Evolutionary conservation across 2,797 vertebrate genomes (phyloP).

Genomic region (Rousettus madagascariensis): DNA sequence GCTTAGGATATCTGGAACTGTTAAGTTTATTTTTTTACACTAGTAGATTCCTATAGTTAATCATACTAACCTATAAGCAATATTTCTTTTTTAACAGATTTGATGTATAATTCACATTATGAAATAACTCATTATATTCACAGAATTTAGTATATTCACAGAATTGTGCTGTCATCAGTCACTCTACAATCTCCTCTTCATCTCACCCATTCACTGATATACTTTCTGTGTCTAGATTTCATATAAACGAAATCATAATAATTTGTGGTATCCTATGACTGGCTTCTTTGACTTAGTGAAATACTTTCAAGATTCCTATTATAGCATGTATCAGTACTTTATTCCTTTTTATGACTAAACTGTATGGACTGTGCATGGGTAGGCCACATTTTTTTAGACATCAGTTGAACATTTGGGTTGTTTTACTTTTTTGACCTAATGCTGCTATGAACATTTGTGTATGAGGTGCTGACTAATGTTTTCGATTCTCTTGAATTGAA

Average conservation of each 20-base stretch:
- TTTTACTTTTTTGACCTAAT: not conserved
- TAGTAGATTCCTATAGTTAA: not conserved
- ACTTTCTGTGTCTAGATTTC: not conserved
- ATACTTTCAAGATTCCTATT: not conserved
- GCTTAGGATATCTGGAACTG: not conserved
- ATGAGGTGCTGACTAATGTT: not conserved
- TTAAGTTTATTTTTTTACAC: not conserved
- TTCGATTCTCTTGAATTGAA: not conserved
- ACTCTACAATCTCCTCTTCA: not conserved
- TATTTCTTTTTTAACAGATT: not conserved
- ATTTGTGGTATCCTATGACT: not conserved
- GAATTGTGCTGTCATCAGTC: not conserved
- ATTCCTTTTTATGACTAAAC: not conserved
- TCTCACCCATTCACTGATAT: not conserved
- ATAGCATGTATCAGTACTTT: not conserved
- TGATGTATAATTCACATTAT: not conserved
- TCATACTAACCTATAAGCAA: not conserved
- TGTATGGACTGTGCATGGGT: not conserved
- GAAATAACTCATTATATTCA: not conserved
- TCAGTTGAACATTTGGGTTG: not conserved
- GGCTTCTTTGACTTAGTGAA: not conserved
- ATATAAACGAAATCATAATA: not conserved
- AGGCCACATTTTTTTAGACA: not conserved
- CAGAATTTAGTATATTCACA: conserved; percentile 5
- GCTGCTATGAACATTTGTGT: not conserved